Evolutionary conservation across 92 coral and sea anemone species (phyloP).

Genomic region (Bergia puertoricense): DNA sequence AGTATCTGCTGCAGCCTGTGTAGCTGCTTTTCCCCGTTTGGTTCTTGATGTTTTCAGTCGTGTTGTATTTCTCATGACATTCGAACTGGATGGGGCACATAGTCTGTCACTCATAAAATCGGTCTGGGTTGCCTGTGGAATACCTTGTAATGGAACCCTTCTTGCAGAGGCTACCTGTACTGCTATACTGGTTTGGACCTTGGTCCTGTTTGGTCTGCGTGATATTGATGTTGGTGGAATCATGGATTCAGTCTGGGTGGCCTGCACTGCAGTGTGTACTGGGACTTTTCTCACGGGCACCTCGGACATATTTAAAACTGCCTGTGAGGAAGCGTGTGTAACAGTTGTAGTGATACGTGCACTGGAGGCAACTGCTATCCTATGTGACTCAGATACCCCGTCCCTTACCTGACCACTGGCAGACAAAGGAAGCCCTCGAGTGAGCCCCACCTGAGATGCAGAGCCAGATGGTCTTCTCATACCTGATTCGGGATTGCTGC

Average conservation of each 20-base stretch:
- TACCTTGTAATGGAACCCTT: not conserved
- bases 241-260: slow-evolving; percentile 20
- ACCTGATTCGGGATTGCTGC: not conserved
- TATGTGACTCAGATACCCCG: not conserved
- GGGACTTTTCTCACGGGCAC: not conserved
- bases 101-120: not conserved
- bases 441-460: not conserved
- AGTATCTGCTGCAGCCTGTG: not conserved
- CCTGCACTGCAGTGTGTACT: not conserved
- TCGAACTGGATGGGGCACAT: not conserved
- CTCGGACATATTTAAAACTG: not conserved
- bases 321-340: slow-evolving; percentile 12
- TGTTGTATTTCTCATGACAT: not conserved
- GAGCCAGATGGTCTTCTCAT: not conserved
- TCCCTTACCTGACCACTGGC: not conserved
- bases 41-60: not conserved
- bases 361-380: not conserved
- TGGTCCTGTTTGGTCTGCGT: not conserved
- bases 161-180: slow-evolving; percentile 26
- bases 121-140: slow-evolving; percentile 37
- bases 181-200: slow-evolving; percentile 3
- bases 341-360: not conserved
- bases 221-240: not conserved
- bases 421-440: not conserved
- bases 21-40: not conserved